Evolutionary conservation across 2,888 invertebrate species (phyloP).

Genomic region (Xestobium rufovillosum): DNA sequence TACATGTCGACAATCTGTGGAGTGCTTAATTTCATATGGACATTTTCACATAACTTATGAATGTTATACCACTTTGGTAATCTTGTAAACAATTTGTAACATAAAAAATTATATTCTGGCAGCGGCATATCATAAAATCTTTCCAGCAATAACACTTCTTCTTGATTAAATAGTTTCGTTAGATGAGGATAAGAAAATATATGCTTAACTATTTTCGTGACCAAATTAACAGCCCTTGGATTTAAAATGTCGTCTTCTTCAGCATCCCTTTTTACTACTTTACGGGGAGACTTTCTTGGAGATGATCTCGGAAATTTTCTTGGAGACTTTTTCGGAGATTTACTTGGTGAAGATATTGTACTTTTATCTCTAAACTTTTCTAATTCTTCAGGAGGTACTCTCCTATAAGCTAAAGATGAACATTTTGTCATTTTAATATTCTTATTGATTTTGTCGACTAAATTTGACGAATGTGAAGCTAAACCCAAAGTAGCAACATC

Average conservation of each 20-base stretch:
- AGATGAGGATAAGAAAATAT: neutral
- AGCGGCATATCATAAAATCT: conserved; percentile 19
- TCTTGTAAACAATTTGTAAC: conserved; percentile 27
- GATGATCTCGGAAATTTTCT: neutral
- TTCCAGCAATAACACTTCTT: conserved; percentile 11
- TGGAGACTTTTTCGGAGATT: neutral
- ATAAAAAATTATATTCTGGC: conserved; percentile 23
- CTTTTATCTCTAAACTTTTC: no score
- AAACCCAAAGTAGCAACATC: no score
- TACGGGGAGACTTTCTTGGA: neutral
- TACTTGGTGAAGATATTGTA: no score
- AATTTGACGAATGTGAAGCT: neutral
- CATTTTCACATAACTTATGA: conserved; percentile 22
- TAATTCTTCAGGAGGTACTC: no score
- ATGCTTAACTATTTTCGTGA: neutral
- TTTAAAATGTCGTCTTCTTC: conserved; percentile 1
- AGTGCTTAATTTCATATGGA: conserved; percentile 20
- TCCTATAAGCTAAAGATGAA: neutral
- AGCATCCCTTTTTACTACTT: neutral
- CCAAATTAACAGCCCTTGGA: conserved; percentile 1
- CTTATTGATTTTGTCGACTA: neutral
- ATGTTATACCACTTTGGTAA: conserved; percentile 27
- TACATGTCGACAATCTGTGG: conserved; percentile 24
- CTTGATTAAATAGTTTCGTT: neutral
- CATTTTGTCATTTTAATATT: conserved; percentile 1